These are phyloP conservation scores for Ceuthmochares aereus DNA, from an alignment of 2,113 vertebrate genomes.

Conservation along the genomic window DNA sequence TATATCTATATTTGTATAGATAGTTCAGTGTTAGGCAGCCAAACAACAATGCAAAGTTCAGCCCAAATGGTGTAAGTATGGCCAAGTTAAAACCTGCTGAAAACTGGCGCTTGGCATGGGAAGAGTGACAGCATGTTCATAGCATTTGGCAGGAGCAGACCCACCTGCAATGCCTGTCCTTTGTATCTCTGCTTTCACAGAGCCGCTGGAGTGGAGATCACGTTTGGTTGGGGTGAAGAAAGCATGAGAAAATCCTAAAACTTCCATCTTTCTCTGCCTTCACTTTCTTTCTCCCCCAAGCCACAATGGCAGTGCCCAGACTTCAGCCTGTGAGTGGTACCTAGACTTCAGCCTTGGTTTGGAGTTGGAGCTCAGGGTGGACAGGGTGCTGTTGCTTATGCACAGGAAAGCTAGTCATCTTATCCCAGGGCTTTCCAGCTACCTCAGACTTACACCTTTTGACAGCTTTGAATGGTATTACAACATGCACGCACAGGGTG, in stretches of 20 bases:
- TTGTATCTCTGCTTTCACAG: neutral
- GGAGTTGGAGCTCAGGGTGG: neutral
- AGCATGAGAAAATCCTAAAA: neutral
- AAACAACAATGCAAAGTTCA: neutral
- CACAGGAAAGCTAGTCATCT: neutral
- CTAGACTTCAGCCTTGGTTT: neutral
- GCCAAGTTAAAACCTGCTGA: conserved; percentile 17
- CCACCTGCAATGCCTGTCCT: neutral
- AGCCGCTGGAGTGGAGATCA: neutral
- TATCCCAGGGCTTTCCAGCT: neutral
- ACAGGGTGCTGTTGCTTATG: neutral
- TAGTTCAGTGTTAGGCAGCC: conserved; percentile 3
- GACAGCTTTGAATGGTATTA: neutral
- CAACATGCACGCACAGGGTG: neutral
- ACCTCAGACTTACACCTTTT: neutral
- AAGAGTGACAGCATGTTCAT: neutral
- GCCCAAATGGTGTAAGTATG: neutral
- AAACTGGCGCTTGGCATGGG: rapidly evolving
- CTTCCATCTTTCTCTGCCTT: neutral
- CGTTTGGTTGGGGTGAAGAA: neutral
- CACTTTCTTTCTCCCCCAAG: neutral
- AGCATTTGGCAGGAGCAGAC: rapidly evolving
- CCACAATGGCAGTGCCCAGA: neutral
- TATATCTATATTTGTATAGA: conserved; percentile 44
- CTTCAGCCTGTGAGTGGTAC: neutral